Conservation (phyloP, 1,140 invertebrate species). For the Brachionus rotundiformis region DNA sequence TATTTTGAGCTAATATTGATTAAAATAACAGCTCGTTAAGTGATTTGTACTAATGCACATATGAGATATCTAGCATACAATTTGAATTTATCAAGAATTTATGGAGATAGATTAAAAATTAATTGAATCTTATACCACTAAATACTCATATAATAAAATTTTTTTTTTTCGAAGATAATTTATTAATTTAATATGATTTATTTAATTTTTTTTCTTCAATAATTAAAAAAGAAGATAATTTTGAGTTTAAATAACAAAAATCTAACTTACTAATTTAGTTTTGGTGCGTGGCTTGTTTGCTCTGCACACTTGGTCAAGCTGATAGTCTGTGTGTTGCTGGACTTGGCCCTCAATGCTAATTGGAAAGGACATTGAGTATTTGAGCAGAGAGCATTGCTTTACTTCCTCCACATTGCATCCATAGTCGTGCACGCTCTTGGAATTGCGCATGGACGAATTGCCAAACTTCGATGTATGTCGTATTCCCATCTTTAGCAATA, state of each 20-base stretch:
- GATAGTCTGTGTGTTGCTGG: background rate
- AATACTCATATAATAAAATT: too few relatives aligned
- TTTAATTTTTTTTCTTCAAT: too few relatives aligned
- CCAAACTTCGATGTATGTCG: slow-evolving; percentile 8
- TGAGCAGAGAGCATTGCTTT: background rate
- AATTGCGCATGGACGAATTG: background rate
- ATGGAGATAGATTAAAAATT: too few relatives aligned
- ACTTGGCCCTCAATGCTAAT: background rate
- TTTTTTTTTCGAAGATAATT: too few relatives aligned
- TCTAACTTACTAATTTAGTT: background rate
- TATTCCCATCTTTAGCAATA: slow-evolving; percentile 26
- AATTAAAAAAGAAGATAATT: background rate
- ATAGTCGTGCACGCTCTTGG: slow-evolving; percentile 7
- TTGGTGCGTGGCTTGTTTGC: background rate
- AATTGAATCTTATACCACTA: too few relatives aligned
- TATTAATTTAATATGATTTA: too few relatives aligned
- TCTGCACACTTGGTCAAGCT: background rate
- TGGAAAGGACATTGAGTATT: slow-evolving; percentile 17
- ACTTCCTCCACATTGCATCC: too few relatives aligned
- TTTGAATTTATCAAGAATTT: background rate
- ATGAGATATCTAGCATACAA: background rate
- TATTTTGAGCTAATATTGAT: background rate
- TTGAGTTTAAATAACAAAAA: background rate
- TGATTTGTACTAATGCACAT: background rate
- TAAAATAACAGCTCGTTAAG: background rate